Evolutionary conservation across 1,140 invertebrate genomes (phyloP).

Genomic region (Trypoxylus dichotomus): DNA sequence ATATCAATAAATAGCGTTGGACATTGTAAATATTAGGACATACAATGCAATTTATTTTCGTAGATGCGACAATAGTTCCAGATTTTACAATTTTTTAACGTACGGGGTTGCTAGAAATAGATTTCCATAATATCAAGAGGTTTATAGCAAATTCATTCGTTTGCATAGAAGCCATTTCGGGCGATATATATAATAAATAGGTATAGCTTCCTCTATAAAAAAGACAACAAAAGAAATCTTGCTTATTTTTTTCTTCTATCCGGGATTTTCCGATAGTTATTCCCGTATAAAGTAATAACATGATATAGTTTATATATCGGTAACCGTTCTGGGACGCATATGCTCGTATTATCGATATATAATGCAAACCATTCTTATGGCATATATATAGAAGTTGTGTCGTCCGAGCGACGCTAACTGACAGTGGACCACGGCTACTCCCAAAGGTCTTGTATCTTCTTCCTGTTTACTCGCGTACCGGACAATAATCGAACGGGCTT

Average conservation of each 20-base stretch:
- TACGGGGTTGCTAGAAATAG: too few species aligned
- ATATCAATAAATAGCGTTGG: too few species aligned
- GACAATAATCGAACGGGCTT: slow-evolving; percentile 34
- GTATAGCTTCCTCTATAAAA: background rate
- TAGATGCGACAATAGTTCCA: too few species aligned
- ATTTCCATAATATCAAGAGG: too few species aligned
- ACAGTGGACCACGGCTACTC: slow-evolving; percentile 16
- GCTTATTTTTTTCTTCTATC: background rate
- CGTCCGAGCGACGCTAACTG: slow-evolving; percentile 5
- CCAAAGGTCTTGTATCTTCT: slow-evolving; percentile 34
- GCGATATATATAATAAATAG: too few species aligned
- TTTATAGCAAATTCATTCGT: too few species aligned
- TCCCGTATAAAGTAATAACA: slow-evolving; percentile 15
- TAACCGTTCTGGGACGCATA: background rate
- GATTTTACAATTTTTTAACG: too few species aligned
- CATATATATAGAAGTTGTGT: slow-evolving; percentile 7
- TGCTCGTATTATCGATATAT: slow-evolving; percentile 22
- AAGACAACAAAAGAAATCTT: background rate
- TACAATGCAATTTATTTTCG: too few species aligned
- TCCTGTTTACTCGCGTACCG: slow-evolving; percentile 33
- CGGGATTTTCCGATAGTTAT: background rate
- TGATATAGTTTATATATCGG: slow-evolving; percentile 9
- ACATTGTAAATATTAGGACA: too few species aligned
- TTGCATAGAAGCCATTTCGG: too few species aligned
- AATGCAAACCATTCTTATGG: slow-evolving; percentile 16